phyloP scores from a whole-genome alignment of 2,797 vertebrate species.

The Chaunax sp. region DNA sequence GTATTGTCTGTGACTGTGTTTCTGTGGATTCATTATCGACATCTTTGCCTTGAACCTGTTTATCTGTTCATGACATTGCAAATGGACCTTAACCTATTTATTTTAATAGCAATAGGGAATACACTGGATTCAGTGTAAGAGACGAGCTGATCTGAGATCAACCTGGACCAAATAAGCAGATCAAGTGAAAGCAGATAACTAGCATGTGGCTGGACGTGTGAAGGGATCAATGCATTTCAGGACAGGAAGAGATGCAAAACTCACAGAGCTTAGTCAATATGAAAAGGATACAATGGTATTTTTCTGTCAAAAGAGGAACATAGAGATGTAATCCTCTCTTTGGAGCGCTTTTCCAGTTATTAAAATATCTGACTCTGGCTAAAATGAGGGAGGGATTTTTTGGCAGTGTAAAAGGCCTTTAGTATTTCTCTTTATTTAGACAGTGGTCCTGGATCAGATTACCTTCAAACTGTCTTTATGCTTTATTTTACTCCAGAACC shows the following conservation, averaged over 20 bases:
- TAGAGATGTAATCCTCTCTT: slow-evolving; percentile 62
- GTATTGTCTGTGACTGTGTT: slow-evolving; percentile 1
- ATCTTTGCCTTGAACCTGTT: slow-evolving; percentile 37
- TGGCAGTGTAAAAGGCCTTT: not conserved
- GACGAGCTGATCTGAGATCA: slow-evolving; percentile 71
- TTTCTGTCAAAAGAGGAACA: slow-evolving; percentile 45
- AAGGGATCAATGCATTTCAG: slow-evolving; percentile 76
- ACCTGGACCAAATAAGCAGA: slow-evolving; percentile 76
- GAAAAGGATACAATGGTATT: slow-evolving; percentile 59
- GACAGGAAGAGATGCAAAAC: slow-evolving; percentile 60
- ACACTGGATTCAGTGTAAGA: slow-evolving; percentile 51
- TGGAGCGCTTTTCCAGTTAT: slow-evolving; percentile 57
- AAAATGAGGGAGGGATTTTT: slow-evolving; percentile 31
- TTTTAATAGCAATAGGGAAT: slow-evolving; percentile 38
- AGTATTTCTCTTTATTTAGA: slow-evolving; percentile 46
- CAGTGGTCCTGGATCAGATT: slow-evolving; percentile 29
- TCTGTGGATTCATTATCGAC: not conserved
- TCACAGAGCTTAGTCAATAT: slow-evolving; percentile 52
- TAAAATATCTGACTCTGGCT: slow-evolving; percentile 43
- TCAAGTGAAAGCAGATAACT: slow-evolving; percentile 74
- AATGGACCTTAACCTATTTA: slow-evolving; percentile 62
- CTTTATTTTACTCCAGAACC: slow-evolving; percentile 11
- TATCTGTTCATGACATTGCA: slow-evolving; percentile 52
- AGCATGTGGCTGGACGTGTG: slow-evolving; percentile 68
- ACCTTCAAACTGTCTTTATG: slow-evolving; percentile 21